These are phyloP conservation scores for Eulemur macaco DNA, from an alignment of 2,113 vertebrate genomes.

Conservation along the genomic window DNA sequence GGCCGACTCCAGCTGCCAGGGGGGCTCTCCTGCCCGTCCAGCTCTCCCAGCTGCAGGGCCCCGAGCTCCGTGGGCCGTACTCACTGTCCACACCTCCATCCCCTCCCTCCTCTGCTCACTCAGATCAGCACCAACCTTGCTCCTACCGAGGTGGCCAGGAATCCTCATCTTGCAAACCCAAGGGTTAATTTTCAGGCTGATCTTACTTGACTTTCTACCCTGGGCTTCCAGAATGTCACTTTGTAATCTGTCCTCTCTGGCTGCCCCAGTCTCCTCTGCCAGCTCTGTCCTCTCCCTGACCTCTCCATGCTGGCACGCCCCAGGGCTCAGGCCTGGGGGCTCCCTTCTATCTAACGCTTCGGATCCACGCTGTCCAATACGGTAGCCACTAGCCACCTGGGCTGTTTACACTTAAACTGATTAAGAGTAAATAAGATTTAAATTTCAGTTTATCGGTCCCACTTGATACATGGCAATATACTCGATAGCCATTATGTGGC, in stretches of 20 bases:
- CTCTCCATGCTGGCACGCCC: rapidly evolving
- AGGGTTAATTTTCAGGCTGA: not conserved
- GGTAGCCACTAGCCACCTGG: not conserved
- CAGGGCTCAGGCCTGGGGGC: not conserved
- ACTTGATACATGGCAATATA: not conserved
- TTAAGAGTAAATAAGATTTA: not conserved
- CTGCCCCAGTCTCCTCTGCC: not conserved
- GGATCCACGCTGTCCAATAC: not conserved
- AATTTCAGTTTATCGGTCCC: not conserved
- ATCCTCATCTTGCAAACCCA: not conserved
- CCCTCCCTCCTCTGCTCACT: not conserved
- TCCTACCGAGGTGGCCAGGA: rapidly evolving
- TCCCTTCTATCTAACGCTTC: not conserved
- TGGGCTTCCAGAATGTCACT: not conserved
- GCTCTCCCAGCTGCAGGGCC: rapidly evolving
- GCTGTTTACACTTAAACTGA: not conserved
- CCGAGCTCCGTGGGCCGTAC: rapidly evolving
- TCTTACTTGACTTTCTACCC: not conserved
- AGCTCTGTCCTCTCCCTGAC: not conserved
- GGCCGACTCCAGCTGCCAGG: not conserved
- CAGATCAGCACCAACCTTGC: too few relatives aligned
- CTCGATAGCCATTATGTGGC: not conserved
- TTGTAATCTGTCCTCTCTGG: not conserved
- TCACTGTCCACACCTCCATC: not conserved
- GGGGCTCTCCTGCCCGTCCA: too few relatives aligned